Percentiles rank a stretch among this genome's conserved stretches.
Evolutionary conservation across 2,888 invertebrate genomes (phyloP).

Genomic region (Rhingia campestris): DNA sequence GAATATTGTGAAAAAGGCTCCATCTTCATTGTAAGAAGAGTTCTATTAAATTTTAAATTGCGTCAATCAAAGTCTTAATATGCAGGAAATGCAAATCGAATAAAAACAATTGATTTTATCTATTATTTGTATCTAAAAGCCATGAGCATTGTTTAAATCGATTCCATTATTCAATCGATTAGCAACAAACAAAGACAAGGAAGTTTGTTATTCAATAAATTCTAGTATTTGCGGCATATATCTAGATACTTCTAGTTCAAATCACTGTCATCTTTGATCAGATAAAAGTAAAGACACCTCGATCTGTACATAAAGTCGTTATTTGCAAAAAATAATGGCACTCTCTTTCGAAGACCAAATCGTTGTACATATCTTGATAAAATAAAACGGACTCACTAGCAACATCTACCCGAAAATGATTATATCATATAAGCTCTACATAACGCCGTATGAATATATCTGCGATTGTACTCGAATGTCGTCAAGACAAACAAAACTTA

Average conservation of each 20-base stretch:
- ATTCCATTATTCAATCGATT: conserved; percentile 1
- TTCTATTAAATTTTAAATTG: background rate
- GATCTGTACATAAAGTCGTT: too few relatives aligned
- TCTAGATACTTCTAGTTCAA: conserved; percentile 6
- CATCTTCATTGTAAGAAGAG: background rate
- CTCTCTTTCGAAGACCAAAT: too few relatives aligned
- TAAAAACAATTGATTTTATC: conserved; percentile 15
- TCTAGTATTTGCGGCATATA: background rate
- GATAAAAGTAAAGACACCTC: too few relatives aligned
- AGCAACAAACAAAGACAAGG: conserved; percentile 9
- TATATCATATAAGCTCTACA: too few relatives aligned
- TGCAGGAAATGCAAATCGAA: background rate
- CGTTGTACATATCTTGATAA: background rate
- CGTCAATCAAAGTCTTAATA: background rate
- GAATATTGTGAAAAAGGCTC: background rate
- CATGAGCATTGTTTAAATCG: background rate
- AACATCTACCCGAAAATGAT: too few relatives aligned
- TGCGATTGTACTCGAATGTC: background rate
- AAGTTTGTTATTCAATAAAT: conserved; percentile 11
- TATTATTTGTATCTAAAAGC: background rate
- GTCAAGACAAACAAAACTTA: background rate
- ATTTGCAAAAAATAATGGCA: too few relatives aligned
- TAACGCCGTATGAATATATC: background rate
- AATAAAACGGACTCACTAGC: too few relatives aligned
- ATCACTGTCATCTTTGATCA: background rate